Conservation (phyloP, 2,888 invertebrate species). For the Nomada fucata region DNA sequence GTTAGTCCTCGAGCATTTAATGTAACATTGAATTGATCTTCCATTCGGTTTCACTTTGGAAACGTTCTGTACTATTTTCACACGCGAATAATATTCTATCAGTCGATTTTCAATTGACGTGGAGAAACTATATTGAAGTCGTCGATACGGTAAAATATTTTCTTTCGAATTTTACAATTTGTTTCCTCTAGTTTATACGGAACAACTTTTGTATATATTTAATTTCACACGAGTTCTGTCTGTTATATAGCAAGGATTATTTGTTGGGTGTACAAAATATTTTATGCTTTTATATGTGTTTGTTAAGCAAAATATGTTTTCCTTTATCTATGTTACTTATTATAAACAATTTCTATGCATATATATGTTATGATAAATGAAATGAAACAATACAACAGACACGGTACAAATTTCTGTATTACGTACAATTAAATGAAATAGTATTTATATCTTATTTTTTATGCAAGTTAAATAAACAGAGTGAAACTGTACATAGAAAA, state of each 20-base stretch:
- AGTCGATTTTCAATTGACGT: background rate
- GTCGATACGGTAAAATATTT: background rate
- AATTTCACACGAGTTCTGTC: background rate
- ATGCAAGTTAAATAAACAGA: background rate
- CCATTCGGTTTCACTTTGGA: background rate
- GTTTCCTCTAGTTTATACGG: background rate
- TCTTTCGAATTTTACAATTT: background rate
- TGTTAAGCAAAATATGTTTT: background rate
- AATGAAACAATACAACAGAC: conserved; percentile 4
- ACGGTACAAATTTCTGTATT: background rate
- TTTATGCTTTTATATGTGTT: background rate
- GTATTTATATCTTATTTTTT: background rate
- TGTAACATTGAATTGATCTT: background rate
- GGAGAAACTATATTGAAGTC: background rate
- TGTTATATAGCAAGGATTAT: background rate
- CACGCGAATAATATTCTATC: background rate
- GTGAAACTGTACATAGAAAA: background rate
- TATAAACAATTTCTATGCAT: background rate
- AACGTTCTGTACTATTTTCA: conserved; percentile 29
- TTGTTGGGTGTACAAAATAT: background rate
- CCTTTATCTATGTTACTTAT: background rate
- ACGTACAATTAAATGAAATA: background rate
- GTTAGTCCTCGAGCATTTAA: conserved; percentile 9
- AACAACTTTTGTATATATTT: background rate
- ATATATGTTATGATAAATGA: background rate